A percentile compares a stretch with the other conserved stretches of the same genome.
These are phyloP conservation scores for Parelbella ahira DNA, from an alignment of 2,888 invertebrate genomes.

Conservation along the genomic window DNA sequence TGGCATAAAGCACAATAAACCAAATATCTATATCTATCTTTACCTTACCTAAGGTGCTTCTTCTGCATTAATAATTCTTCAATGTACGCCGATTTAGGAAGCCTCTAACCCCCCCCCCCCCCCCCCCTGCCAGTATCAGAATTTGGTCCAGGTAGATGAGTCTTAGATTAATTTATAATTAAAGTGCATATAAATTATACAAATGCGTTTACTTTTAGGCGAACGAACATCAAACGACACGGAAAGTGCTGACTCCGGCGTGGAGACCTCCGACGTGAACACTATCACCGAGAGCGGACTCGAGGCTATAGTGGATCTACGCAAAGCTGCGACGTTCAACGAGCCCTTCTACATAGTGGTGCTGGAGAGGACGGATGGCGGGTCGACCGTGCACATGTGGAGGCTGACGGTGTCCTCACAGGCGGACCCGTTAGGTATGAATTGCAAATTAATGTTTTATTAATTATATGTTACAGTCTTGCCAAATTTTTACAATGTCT, in stretches of 20 bases:
- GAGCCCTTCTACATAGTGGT: constrained; percentile 98
- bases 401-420: constrained; percentile 93
- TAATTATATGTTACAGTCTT: too few relatives aligned
- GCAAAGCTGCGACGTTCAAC: constrained; percentile 91
- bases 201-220: constrained; percentile 43
- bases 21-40: too few relatives aligned
- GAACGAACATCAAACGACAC: constrained; percentile 56
- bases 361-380: constrained; percentile 90
- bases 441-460: not conserved
- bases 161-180: too few relatives aligned
- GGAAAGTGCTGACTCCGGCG: constrained; percentile 52
- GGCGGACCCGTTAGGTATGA: constrained; percentile 63
- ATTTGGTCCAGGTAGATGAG: too few relatives aligned
- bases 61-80: too few relatives aligned
- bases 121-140: too few relatives aligned
- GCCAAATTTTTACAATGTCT: too few relatives aligned
- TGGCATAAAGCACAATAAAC: too few relatives aligned
- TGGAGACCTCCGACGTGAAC: constrained; percentile 57
- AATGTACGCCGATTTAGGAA: too few relatives aligned
- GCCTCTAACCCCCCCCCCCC: too few relatives aligned
- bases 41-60: too few relatives aligned
- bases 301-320: constrained; percentile 94
- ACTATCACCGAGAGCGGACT: constrained; percentile 83
- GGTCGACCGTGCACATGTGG: constrained; percentile 98
- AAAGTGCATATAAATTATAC: too few relatives aligned